Base-by-base conservation (phyloP, 2,888 invertebrate genomes). In the Lepidocyrtoides sp. region DNA sequence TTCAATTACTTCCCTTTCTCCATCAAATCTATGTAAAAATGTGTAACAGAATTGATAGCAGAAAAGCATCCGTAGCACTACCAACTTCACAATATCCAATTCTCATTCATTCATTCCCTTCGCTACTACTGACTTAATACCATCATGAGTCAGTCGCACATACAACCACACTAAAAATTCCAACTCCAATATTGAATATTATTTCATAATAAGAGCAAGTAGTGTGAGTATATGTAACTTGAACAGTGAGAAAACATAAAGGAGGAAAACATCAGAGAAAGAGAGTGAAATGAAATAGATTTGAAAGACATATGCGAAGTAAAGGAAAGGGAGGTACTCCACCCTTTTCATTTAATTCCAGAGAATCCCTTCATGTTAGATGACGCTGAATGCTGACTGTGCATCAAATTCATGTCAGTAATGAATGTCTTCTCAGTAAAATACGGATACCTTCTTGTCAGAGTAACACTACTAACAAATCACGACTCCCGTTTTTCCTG, bases 331-430 rank as follows among this genome's bases (percentile, higher is more conserved):
- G 83, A 84, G 84, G 82, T 87, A 87, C 91, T 91, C 91, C 91
- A 91, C 91, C 87, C 91, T 91, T 91, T 91, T 82, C 87, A 83
- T 91, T 91, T 91, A 91, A 91, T 91, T 91, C 91, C 82, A 57
- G 87, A 48, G 89, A 91, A 91, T 91, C 91, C 87, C 91, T 91
- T 87, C 86, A 83, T 51, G 44, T 66, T 60, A 60, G 75, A 86
- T 91, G 82, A 87, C 81, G 75, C 86, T 77, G 72, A 87, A 91
- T 91, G 91, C 91, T 91, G 91, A 91, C 86, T 91, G 86, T 91
- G 91, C 91, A 91, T 91, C 91, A 91, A 91, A 91, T 91, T 91
- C 91, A 82, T 91, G 91, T 91, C 91, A 91, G 91, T 91, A 91
- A 91, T 91, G 91, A 91, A 91, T 91, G 91, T 91, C 91, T 87